phyloP scores from a whole-genome alignment of 2,113 vertebrate species.

The Sebastes schlegelii region DNA sequence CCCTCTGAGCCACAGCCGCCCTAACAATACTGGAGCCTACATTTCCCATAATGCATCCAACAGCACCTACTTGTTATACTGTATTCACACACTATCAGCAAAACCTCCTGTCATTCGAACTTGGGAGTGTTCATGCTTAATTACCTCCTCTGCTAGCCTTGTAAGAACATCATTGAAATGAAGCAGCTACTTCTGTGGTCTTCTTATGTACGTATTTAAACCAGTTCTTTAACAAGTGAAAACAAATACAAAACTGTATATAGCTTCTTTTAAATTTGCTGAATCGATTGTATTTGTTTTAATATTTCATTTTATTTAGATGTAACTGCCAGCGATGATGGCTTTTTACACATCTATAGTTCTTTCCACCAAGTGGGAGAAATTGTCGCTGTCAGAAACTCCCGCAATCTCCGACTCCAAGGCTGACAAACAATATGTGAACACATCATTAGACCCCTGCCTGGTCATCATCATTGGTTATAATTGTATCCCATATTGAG shows the following conservation, averaged over 20 bases:
- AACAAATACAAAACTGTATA: background rate
- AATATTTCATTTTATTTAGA: background rate
- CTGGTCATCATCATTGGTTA: background rate
- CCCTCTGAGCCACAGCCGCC: too few relatives aligned
- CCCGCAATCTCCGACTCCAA: background rate
- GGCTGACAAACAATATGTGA: background rate
- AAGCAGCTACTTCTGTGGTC: background rate
- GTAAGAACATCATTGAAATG: background rate
- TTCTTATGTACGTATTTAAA: background rate
- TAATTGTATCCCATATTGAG: too few relatives aligned
- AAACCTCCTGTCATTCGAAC: background rate
- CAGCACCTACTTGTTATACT: background rate
- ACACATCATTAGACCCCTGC: background rate
- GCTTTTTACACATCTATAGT: background rate
- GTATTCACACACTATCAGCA: background rate
- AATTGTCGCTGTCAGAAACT: background rate
- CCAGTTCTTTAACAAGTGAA: background rate
- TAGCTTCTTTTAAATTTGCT: background rate
- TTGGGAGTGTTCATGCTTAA: background rate
- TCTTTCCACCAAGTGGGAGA: background rate
- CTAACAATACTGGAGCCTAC: background rate
- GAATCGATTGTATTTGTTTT: background rate
- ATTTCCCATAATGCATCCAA: background rate
- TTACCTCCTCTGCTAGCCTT: background rate
- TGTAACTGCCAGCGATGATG: background rate